Percentiles rank a stretch among this genome's conserved stretches.
These are phyloP conservation scores for Leptinotarsa lineolata DNA, from an alignment of 1,140 invertebrate genomes.

Conservation along the genomic window DNA sequence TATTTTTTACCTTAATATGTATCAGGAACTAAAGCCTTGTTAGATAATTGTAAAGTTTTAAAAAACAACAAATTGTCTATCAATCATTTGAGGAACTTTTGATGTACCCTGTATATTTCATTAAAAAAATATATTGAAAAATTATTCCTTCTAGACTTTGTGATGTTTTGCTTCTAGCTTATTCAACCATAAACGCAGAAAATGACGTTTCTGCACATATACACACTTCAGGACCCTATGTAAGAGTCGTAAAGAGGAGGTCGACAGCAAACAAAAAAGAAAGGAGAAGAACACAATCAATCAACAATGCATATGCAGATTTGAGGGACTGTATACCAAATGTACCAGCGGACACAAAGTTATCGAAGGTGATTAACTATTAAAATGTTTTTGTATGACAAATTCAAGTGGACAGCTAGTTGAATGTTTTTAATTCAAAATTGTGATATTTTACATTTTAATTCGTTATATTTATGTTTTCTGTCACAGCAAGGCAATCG, in stretches of 20 bases:
- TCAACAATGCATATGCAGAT: slow-evolving; percentile 93
- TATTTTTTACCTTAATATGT: too few relatives aligned
- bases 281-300: slow-evolving; percentile 85
- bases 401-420: not conserved
- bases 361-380: slow-evolving; percentile 71
- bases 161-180: slow-evolving; percentile 22
- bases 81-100: too few relatives aligned
- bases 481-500: not conserved
- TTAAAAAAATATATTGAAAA: too few relatives aligned
- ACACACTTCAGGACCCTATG: slow-evolving; percentile 53
- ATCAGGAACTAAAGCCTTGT: too few relatives aligned
- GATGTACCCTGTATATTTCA: too few relatives aligned
- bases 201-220: slow-evolving; percentile 37
- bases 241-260: slow-evolving; percentile 70
- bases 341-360: slow-evolving; percentile 92
- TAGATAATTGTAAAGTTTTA: too few relatives aligned
- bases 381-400: not conserved
- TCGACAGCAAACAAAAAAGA: slow-evolving; percentile 94
- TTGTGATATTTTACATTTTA: not conserved
- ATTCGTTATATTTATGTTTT: not conserved
- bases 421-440: not conserved
- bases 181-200: slow-evolving; percentile 36
- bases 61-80: too few relatives aligned
- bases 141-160: too few relatives aligned
- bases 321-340: slow-evolving; percentile 93